Percentiles rank a stretch among this genome's conserved stretches.
Evolutionary conservation across 2,113 vertebrate species (phyloP).

Genomic region (Lamprotornis superbus): DNA sequence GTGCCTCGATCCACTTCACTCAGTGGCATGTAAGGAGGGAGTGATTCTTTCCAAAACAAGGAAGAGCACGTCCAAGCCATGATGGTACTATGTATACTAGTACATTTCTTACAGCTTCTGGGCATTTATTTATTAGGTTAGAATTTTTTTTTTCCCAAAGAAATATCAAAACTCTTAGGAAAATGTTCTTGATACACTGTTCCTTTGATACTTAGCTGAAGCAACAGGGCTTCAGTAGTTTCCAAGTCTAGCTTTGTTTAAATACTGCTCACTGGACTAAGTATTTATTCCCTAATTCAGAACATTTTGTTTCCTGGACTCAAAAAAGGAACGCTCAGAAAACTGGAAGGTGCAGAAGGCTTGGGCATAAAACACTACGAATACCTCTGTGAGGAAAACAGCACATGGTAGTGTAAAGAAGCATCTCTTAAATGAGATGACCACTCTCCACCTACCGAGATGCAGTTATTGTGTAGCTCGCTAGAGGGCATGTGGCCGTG

Average conservation of each 20-base stretch:
- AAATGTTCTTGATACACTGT: neutral
- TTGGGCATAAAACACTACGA: neutral
- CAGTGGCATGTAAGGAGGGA: neutral
- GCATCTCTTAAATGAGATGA: neutral
- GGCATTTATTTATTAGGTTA: neutral
- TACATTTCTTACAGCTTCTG: neutral
- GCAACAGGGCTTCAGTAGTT: neutral
- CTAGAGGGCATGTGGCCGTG: constrained; percentile 16
- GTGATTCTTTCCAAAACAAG: neutral
- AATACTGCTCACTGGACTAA: neutral
- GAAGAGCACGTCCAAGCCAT: neutral
- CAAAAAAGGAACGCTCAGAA: neutral
- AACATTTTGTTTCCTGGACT: neutral
- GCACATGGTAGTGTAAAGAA: neutral
- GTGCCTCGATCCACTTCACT: neutral
- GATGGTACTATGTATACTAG: neutral
- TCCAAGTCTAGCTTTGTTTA: neutral
- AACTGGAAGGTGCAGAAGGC: neutral
- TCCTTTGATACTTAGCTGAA: neutral
- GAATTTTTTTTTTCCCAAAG: accelerated
- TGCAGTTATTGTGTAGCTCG: neutral
- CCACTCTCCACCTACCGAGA: neutral
- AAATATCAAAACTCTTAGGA: neutral
- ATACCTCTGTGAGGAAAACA: neutral
- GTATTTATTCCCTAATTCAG: neutral